A percentile compares a stretch with the other conserved stretches of the same genome.
phyloP scores from a whole-genome alignment of 1,140 invertebrate species.

The Bilobella aurantiaca region DNA sequence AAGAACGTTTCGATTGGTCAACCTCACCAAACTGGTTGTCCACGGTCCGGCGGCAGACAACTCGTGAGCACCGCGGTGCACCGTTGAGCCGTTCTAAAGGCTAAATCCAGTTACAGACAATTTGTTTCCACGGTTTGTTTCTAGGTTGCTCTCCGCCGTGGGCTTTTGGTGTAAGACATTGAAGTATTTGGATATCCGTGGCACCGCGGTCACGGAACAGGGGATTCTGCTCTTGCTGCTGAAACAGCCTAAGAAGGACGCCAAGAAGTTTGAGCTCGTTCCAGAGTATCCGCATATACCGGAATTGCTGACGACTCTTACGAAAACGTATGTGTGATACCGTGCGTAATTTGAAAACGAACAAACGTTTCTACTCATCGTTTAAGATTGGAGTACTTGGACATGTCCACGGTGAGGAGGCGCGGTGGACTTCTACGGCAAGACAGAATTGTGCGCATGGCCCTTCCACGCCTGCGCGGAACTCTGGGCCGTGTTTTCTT shows the following conservation, averaged over 20 bases:
- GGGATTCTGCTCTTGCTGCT: constrained; percentile 19
- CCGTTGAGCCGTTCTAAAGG: no score
- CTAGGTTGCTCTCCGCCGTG: constrained; percentile 15
- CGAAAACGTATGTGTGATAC: neutral
- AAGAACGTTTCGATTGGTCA: neutral
- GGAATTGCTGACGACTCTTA: neutral
- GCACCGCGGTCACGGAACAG: constrained; percentile 11
- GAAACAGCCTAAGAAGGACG: neutral
- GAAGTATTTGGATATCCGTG: constrained; percentile 25
- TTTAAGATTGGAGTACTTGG: constrained; percentile 19
- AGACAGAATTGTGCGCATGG: neutral
- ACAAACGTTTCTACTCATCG: no score
- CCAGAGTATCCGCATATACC: neutral
- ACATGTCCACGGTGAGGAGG: constrained; percentile 15
- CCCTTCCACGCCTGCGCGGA: constrained; percentile 14
- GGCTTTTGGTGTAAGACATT: constrained; percentile 18
- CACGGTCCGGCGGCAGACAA: constrained; percentile 21
- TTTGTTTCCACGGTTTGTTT: no score
- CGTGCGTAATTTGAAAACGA: neutral
- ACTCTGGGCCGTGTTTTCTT: constrained; percentile 19
- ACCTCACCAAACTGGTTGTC: constrained; percentile 17
- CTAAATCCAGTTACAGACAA: neutral
- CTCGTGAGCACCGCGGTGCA: no score
- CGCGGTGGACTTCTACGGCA: neutral
- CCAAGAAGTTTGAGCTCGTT: neutral